A percentile compares a stretch with the other conserved stretches of the same genome.
Conservation (phyloP, 2,113 vertebrate genomes). For the Salvelinus alpinus region DNA sequence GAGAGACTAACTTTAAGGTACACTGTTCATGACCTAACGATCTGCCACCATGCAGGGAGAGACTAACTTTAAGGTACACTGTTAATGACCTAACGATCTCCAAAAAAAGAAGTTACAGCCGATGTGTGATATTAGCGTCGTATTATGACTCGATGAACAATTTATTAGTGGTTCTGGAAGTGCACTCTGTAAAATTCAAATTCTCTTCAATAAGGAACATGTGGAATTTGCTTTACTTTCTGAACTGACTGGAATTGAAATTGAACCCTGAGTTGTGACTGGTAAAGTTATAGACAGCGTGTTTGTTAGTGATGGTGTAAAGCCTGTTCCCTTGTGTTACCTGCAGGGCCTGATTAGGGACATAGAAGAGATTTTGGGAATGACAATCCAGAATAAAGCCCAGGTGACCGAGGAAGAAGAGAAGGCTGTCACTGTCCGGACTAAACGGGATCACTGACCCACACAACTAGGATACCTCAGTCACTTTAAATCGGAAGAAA, state of each 20-base stretch:
- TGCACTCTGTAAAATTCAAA: too few relatives aligned
- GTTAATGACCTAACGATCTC: slow-evolving; percentile 88
- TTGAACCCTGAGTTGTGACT: too few relatives aligned
- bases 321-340: slow-evolving; percentile 21
- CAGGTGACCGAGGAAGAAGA: slow-evolving; percentile 32
- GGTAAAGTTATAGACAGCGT: neutral
- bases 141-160: neutral
- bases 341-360: slow-evolving; percentile 77
- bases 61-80: slow-evolving; percentile 97
- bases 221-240: too few relatives aligned
- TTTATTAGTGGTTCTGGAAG: too few relatives aligned
- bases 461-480: too few relatives aligned
- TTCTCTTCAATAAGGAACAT: too few relatives aligned
- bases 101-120: neutral
- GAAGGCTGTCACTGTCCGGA: neutral
- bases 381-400: slow-evolving; percentile 75
- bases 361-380: slow-evolving; percentile 77
- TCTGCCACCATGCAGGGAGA: slow-evolving; percentile 87
- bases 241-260: too few relatives aligned
- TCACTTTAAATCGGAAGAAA: too few relatives aligned
- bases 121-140: neutral
- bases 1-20: too few relatives aligned
- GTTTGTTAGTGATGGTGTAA: slow-evolving; percentile 9
- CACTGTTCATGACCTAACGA: too few relatives aligned
- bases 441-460: slow-evolving; percentile 2